A percentile compares a stretch with the other conserved stretches of the same genome.
Evolutionary conservation across 2,113 vertebrate species (phyloP).

Genomic region (Microcebus murinus): DNA sequence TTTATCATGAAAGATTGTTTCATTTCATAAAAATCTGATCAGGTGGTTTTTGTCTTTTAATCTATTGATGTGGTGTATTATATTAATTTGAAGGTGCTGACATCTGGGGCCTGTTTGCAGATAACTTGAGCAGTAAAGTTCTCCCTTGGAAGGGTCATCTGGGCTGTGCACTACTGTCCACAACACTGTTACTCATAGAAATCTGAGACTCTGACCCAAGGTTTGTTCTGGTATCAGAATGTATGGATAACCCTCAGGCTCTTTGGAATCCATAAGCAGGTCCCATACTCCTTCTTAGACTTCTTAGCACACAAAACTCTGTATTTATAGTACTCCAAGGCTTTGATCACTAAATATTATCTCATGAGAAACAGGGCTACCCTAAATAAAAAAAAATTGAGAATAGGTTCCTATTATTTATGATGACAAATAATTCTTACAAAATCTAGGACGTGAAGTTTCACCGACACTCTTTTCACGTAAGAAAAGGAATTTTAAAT

Average conservation of each 20-base stretch:
- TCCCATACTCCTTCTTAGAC: not conserved
- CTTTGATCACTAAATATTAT: not conserved
- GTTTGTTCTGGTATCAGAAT: not conserved
- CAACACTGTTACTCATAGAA: not conserved
- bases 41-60: not conserved
- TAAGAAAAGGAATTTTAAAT: conserved; percentile 13
- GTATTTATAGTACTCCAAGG: not conserved
- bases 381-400: not conserved
- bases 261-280: not conserved
- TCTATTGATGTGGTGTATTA: not conserved
- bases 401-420: not conserved
- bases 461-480: not conserved
- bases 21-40: not conserved
- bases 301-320: not conserved
- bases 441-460: not conserved
- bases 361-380: not conserved
- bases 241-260: not conserved
- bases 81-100: not conserved
- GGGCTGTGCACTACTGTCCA: not conserved
- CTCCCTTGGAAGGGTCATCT: not conserved
- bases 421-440: not conserved
- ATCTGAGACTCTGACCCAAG: not conserved
- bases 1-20: not conserved
- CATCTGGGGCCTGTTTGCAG: not conserved
- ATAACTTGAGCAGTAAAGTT: not conserved